Evolutionary conservation across 2,888 invertebrate species (phyloP).

Genomic region (Eretmocerus hayati): DNA sequence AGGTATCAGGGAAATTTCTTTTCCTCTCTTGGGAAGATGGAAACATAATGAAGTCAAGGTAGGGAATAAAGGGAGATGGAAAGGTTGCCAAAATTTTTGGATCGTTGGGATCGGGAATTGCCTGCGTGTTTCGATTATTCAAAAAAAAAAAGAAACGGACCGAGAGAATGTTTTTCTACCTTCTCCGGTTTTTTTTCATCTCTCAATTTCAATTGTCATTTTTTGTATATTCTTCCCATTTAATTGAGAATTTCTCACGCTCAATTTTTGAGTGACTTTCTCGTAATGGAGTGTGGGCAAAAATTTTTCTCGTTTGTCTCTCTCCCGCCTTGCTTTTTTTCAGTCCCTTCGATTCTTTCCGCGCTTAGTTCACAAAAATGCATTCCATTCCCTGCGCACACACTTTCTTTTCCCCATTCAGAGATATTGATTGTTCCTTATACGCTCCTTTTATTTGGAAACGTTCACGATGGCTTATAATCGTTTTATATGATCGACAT

Average conservation of each 20-base stretch:
- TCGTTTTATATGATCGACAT: too few species aligned
- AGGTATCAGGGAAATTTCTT: slow-evolving; percentile 23
- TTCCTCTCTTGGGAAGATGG: slow-evolving; percentile 15
- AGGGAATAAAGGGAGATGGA: not conserved
- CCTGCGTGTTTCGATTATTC: slow-evolving; percentile 20
- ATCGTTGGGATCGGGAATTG: slow-evolving; percentile 8
- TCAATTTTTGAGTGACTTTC: not conserved
- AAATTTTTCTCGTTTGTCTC: slow-evolving; percentile 14
- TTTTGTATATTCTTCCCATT: slow-evolving; percentile 7
- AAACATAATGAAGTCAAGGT: not conserved
- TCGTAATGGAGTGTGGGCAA: slow-evolving; percentile 5
- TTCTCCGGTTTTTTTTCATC: not conserved
- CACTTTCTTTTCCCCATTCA: slow-evolving; percentile 21
- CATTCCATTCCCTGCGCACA: slow-evolving; percentile 20
- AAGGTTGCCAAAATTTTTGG: not conserved
- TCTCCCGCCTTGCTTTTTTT: slow-evolving; percentile 3
- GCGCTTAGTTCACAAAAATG: too few species aligned
- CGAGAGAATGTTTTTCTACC: slow-evolving; percentile 24
- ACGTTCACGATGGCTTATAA: not conserved
- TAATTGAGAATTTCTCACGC: slow-evolving; percentile 6
- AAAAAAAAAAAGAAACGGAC: slow-evolving; percentile 27
- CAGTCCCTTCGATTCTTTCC: slow-evolving; percentile 7
- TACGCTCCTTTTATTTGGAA: slow-evolving; percentile 4
- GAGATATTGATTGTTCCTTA: slow-evolving; percentile 18
- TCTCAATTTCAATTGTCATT: slow-evolving; percentile 4